Percentiles rank a stretch among this genome's conserved stretches.
phyloP scores from a whole-genome alignment of 2,888 invertebrate species.

The Drosophila flavopinicola region DNA sequence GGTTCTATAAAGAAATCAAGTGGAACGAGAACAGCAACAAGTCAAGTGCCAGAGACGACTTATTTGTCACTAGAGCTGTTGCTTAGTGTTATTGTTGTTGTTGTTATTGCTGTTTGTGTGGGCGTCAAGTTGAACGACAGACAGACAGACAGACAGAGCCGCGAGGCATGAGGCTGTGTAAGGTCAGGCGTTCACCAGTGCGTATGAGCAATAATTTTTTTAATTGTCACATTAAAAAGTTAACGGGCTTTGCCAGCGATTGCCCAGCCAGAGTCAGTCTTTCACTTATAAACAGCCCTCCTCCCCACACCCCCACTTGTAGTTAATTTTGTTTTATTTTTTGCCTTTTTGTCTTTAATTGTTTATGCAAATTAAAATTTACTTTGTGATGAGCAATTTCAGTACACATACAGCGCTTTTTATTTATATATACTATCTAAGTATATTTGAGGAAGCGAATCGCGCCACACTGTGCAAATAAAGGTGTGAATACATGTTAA shows the following conservation, averaged over 20 bases:
- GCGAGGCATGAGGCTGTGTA: constrained; percentile 29
- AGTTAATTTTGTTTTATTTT: constrained; percentile 23
- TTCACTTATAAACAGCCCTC: background rate
- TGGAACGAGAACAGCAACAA: constrained; percentile 53
- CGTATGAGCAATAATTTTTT: constrained; percentile 69
- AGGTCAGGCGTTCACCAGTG: constrained; percentile 74
- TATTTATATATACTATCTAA: no score
- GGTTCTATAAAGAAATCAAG: constrained; percentile 61
- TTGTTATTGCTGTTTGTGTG: constrained; percentile 49
- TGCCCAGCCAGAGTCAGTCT: constrained; percentile 18
- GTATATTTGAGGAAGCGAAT: constrained; percentile 59
- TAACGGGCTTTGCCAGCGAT: constrained; percentile 49
- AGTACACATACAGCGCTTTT: constrained; percentile 42
- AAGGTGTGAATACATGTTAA: constrained; percentile 62
- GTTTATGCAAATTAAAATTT: constrained; percentile 74
- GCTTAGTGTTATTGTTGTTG: constrained; percentile 23
- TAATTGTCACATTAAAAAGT: constrained; percentile 67
- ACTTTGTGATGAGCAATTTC: constrained; percentile 63
- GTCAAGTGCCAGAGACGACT: constrained; percentile 60
- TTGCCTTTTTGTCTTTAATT: constrained; percentile 59
- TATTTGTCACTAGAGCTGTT: constrained; percentile 63
- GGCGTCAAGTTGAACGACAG: constrained; percentile 53
- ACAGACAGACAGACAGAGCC: constrained; percentile 7
- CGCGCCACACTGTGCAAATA: constrained; percentile 52
- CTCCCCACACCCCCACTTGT: constrained; percentile 1